These are phyloP conservation scores for Gadus chalcogrammus DNA, from an alignment of 2,113 vertebrate species.

Conservation along the genomic window DNA sequence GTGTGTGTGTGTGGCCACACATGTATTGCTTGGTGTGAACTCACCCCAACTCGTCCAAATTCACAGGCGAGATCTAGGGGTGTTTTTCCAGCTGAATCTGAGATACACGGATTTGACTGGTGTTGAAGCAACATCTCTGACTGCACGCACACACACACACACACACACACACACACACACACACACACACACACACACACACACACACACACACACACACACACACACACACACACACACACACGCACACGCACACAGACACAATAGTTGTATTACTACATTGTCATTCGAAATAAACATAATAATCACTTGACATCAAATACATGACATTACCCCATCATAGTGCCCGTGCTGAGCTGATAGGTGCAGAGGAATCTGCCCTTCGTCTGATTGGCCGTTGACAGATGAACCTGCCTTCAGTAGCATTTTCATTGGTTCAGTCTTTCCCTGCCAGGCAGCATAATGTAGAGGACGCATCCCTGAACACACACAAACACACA, in stretches of 20 bases:
- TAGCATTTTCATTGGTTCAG: slow-evolving; percentile 97
- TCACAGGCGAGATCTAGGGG: slow-evolving; percentile 96
- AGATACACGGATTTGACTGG: slow-evolving; percentile 97
- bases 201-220: slow-evolving; percentile 26
- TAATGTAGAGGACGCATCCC: slow-evolving; percentile 97
- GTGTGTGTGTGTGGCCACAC: not conserved
- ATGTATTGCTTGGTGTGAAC: not conserved
- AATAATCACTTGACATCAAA: slow-evolving; percentile 8
- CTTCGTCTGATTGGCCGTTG: slow-evolving; percentile 92
- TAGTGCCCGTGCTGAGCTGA: slow-evolving; percentile 96
- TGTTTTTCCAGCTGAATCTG: slow-evolving; percentile 91
- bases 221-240: slow-evolving; percentile 17
- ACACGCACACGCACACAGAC: slow-evolving; percentile 10
- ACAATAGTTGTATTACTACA: slow-evolving; percentile 2
- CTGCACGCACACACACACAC: slow-evolving; percentile 37
- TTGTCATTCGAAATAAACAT: slow-evolving; percentile 2
- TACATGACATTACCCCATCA: slow-evolving; percentile 81
- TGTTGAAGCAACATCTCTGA: slow-evolving; percentile 82
- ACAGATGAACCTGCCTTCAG: slow-evolving; percentile 92
- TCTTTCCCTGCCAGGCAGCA: slow-evolving; percentile 95
- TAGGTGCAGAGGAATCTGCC: slow-evolving; percentile 95
- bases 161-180: slow-evolving; percentile 17
- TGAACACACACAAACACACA: slow-evolving; percentile 48
- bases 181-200: slow-evolving; percentile 3
- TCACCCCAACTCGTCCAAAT: slow-evolving; percentile 93